These are phyloP conservation scores for Toxostoma redivivum DNA, from an alignment of 2,113 vertebrate genomes.

Conservation along the genomic window DNA sequence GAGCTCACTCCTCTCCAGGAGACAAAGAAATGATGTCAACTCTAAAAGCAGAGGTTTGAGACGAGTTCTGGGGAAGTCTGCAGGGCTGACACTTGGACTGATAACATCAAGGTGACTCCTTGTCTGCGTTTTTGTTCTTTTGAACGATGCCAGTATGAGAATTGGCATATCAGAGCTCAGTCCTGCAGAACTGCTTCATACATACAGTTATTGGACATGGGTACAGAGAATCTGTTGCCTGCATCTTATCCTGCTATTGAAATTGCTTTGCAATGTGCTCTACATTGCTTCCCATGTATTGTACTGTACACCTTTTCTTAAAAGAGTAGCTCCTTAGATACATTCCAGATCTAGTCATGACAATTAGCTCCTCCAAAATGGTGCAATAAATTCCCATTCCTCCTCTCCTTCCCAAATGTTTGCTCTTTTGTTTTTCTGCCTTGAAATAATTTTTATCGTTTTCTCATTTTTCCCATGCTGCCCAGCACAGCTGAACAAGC, in stretches of 20 bases:
- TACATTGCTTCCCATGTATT: neutral
- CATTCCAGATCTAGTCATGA: neutral
- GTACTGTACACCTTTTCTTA: neutral
- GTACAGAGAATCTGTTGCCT: neutral
- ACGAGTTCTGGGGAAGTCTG: neutral
- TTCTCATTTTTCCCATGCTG: neutral
- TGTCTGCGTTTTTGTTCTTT: neutral
- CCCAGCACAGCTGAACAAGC: neutral
- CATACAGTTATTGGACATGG: neutral
- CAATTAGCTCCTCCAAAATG: neutral
- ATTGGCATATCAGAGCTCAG: neutral
- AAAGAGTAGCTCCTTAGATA: neutral
- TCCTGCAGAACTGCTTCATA: neutral
- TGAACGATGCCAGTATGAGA: neutral
- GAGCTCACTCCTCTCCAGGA: neutral
- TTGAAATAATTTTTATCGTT: neutral
- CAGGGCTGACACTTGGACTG: neutral
- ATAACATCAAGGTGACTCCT: neutral
- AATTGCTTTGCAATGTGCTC: neutral
- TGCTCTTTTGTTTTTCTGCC: neutral
- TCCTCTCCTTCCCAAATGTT: neutral
- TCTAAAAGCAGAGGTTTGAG: neutral
- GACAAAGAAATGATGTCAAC: neutral
- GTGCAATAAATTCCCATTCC: neutral
- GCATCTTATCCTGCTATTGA: neutral